Evolutionary conservation across 2,888 invertebrate genomes (phyloP).

Genomic region (Horisme vitalbata): DNA sequence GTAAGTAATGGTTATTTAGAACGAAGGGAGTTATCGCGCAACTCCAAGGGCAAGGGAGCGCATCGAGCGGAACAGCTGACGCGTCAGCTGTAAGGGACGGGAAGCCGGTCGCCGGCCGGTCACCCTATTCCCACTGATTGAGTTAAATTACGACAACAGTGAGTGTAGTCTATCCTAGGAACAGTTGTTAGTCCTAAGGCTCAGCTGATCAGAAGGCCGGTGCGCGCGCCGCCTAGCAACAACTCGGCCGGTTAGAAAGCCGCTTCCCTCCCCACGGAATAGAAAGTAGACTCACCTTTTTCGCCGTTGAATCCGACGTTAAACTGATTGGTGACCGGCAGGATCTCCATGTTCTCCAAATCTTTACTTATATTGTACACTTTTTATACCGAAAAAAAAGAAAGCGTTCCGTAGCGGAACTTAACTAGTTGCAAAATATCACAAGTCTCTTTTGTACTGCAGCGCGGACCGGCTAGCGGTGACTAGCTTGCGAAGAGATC

Average conservation of each 20-base stretch:
- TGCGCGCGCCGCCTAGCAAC: constrained; percentile 79
- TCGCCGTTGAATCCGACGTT: constrained; percentile 89
- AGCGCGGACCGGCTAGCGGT: constrained; percentile 69
- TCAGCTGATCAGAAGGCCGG: constrained; percentile 12
- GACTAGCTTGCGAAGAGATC: constrained; percentile 76
- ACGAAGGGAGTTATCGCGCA: constrained; percentile 31
- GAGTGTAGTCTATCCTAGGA: neutral
- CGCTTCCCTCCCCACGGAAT: constrained; percentile 60
- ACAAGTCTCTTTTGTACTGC: constrained; percentile 82
- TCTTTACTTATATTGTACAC: constrained; percentile 83
- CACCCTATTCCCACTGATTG: constrained; percentile 1
- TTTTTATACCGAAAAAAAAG: constrained; percentile 70
- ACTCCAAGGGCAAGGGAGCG: constrained; percentile 51
- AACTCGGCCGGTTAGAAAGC: constrained; percentile 71
- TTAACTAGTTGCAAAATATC: constrained; percentile 80
- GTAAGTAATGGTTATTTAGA: constrained; percentile 1
- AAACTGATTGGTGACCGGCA: constrained; percentile 89
- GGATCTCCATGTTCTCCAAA: constrained; percentile 89
- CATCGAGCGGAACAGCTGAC: constrained; percentile 65
- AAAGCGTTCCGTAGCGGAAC: constrained; percentile 75
- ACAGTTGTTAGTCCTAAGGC: neutral
- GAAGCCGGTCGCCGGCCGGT: constrained; percentile 20
- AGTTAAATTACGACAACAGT: neutral
- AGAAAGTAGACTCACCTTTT: constrained; percentile 86
- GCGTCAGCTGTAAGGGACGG: constrained; percentile 56